Percentiles rank a stretch among this genome's conserved stretches.
Evolutionary conservation across 2,113 vertebrate genomes (phyloP).

Genomic region (Pholis gunnellus): DNA sequence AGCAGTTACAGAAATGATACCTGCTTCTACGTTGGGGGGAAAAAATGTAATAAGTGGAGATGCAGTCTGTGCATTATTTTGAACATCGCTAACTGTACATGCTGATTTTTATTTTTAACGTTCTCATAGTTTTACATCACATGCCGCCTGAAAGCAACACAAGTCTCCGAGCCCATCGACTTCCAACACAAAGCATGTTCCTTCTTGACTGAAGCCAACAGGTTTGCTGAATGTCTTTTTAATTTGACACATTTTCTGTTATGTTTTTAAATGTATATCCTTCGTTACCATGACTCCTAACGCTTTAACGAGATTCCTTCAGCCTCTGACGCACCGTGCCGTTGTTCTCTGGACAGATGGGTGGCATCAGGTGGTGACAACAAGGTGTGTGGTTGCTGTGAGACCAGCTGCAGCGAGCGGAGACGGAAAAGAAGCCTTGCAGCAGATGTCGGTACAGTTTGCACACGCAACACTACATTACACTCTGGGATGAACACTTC

Average conservation of each 20-base stretch:
- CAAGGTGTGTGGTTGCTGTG: constrained; percentile 79
- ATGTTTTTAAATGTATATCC: no score
- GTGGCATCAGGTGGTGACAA: constrained; percentile 77
- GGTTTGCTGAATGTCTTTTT: constrained; percentile 46
- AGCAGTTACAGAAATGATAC: background rate
- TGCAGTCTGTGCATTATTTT: background rate
- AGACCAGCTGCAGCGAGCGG: constrained; percentile 54
- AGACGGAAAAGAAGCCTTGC: constrained; percentile 50
- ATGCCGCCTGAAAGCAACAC: constrained; percentile 70
- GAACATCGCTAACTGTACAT: background rate
- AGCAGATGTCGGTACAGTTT: constrained; percentile 55
- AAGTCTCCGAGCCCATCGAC: constrained; percentile 32
- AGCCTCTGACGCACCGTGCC: background rate
- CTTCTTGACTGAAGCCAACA: constrained; percentile 59
- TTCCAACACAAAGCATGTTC: constrained; percentile 77
- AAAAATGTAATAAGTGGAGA: background rate
- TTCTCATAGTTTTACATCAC: constrained; percentile 73
- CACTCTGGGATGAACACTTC: constrained; percentile 7
- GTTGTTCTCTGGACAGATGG: constrained; percentile 70
- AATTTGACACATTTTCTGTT: background rate
- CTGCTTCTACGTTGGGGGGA: background rate
- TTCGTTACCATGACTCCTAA: background rate
- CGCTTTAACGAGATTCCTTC: background rate
- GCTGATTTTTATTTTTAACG: no score
- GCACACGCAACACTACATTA: constrained; percentile 3